Evolutionary conservation across 2,113 vertebrate genomes (phyloP).

Genomic region (Climacteris rufus): DNA sequence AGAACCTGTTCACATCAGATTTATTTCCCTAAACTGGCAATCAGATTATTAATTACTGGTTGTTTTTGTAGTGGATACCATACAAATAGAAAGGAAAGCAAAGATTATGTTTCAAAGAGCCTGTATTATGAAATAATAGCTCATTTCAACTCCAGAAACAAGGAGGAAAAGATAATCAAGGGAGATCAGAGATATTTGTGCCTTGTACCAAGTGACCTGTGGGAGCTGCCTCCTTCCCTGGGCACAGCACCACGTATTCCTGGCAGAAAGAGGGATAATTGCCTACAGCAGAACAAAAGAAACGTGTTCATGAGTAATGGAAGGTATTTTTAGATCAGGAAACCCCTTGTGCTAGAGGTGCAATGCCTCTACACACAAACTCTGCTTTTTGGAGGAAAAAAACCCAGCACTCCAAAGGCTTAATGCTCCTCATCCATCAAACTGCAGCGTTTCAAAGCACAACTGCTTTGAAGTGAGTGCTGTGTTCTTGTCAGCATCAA

Average conservation of each 20-base stretch:
- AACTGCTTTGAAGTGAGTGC: background rate
- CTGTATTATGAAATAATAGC: background rate
- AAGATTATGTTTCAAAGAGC: background rate
- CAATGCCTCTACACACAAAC: background rate
- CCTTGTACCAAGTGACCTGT: background rate
- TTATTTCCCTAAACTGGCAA: slow-evolving; percentile 10
- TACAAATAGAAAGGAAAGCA: background rate
- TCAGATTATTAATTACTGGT: slow-evolving; percentile 21
- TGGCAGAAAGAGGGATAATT: background rate
- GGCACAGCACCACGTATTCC: background rate
- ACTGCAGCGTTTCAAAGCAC: background rate
- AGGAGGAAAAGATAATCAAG: background rate
- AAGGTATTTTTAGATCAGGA: background rate
- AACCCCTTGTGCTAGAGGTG: background rate
- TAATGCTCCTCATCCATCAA: background rate
- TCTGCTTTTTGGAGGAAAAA: background rate
- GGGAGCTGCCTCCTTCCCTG: background rate
- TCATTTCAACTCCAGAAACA: background rate
- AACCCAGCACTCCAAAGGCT: background rate
- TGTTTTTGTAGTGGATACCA: background rate
- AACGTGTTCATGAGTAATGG: background rate
- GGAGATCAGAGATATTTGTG: background rate
- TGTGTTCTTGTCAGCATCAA: background rate
- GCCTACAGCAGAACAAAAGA: background rate
- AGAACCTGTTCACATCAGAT: slow-evolving; percentile 18